Conservation (phyloP, 2,888 invertebrate genomes). For the Epistrophe eligans region DNA sequence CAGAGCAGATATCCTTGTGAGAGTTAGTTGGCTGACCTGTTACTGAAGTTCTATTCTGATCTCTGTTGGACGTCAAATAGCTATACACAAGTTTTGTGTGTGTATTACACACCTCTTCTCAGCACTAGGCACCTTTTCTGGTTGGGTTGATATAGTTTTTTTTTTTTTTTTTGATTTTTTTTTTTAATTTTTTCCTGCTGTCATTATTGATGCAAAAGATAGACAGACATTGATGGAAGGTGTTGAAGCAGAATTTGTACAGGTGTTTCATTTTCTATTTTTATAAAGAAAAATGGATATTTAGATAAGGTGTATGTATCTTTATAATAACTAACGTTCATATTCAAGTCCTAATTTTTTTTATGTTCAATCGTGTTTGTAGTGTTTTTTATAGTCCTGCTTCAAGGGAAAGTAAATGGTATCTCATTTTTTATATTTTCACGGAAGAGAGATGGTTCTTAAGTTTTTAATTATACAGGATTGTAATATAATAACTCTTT, state of each 20-base stretch:
- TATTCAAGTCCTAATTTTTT: constrained; percentile 1
- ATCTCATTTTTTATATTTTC: constrained; percentile 27
- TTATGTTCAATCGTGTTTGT: background rate
- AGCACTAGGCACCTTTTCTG: constrained; percentile 5
- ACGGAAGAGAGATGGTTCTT: constrained; percentile 5
- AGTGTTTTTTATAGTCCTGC: background rate
- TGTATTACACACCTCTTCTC: constrained; percentile 12
- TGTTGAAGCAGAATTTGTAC: constrained; percentile 54
- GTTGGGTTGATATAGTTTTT: background rate
- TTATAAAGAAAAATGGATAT: constrained; percentile 18
- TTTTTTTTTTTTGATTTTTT: constrained; percentile 32
- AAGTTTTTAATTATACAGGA: constrained; percentile 34
- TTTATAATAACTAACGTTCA: background rate
- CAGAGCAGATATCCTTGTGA: constrained; percentile 10
- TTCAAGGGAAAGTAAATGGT: background rate
- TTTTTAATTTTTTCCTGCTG: constrained; percentile 45
- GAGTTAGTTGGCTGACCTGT: constrained; percentile 52
- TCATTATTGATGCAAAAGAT: constrained; percentile 65
- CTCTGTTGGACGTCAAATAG: constrained; percentile 50
- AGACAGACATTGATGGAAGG: constrained; percentile 64
- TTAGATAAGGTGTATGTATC: background rate
- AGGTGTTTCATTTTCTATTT: constrained; percentile 45
- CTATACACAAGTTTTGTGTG: background rate
- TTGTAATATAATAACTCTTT: constrained; percentile 40
- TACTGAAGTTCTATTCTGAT: constrained; percentile 49